phyloP scores from a whole-genome alignment of 2,888 invertebrate genomes.

The Oxystoma pomonae region DNA sequence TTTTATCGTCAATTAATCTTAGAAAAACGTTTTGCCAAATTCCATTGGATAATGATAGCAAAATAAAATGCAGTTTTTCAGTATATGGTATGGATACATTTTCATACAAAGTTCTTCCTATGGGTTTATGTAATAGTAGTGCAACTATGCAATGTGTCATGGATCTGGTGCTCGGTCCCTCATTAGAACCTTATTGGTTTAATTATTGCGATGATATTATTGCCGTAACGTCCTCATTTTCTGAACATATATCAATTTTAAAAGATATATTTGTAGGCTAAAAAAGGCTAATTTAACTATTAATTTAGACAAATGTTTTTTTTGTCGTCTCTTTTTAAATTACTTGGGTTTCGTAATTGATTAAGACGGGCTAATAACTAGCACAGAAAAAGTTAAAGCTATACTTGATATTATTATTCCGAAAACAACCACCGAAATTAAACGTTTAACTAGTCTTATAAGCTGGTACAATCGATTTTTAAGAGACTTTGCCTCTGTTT shows the following conservation, averaged over 20 bases:
- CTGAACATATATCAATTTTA: conserved; percentile 13
- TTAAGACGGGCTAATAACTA: neutral
- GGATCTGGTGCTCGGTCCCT: conserved; percentile 15
- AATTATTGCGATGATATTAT: conserved; percentile 23
- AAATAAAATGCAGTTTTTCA: conserved; percentile 17
- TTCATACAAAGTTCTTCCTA: conserved; percentile 10
- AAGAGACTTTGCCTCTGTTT: conserved; percentile 16
- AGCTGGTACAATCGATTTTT: conserved; percentile 18
- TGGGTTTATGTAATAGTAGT: conserved; percentile 17
- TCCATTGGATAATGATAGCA: conserved; percentile 16
- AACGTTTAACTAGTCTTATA: conserved; percentile 17
- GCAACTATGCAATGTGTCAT: conserved; percentile 22
- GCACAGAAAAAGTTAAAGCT: conserved; percentile 9
- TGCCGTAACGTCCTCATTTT: conserved; percentile 15
- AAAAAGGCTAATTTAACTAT: conserved; percentile 19
- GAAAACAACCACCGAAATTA: conserved; percentile 19
- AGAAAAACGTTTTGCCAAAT: conserved; percentile 34
- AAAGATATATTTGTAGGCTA: conserved; percentile 14
- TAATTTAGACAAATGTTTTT: conserved; percentile 19
- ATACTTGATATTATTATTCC: conserved; percentile 7
- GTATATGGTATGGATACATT: conserved; percentile 15
- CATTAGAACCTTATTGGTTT: conserved; percentile 22
- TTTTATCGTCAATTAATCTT: conserved; percentile 35
- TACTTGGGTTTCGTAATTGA: conserved; percentile 6
- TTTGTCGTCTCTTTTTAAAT: conserved; percentile 7